Conservation (phyloP, 2,113 vertebrate genomes). For the Toxotes jaculatrix region DNA sequence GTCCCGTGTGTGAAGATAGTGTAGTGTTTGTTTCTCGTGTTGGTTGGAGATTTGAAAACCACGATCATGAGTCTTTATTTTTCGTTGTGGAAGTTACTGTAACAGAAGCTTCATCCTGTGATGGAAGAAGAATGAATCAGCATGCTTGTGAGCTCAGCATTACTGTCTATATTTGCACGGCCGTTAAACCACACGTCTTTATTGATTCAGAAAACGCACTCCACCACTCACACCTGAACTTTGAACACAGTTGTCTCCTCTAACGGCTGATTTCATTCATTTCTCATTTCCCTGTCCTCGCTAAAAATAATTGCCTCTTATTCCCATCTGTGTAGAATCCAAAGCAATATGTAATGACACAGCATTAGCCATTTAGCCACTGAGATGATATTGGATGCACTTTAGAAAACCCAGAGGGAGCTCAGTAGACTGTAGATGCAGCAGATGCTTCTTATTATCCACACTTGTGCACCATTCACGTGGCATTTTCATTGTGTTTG, state of each 20-base stretch:
- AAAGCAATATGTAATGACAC: constrained; percentile 18
- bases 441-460: constrained; percentile 49
- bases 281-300: neutral
- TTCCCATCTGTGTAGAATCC: constrained; percentile 15
- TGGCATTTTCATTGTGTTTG: constrained; percentile 37
- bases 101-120: neutral
- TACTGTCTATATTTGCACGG: neutral
- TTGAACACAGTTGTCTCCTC: neutral
- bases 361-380: constrained; percentile 18
- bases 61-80: neutral
- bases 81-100: neutral
- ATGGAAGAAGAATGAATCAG: constrained; percentile 34
- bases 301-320: constrained; percentile 18
- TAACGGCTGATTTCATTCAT: neutral
- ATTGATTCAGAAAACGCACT: constrained; percentile 23
- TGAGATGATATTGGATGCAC: constrained; percentile 14
- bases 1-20: neutral
- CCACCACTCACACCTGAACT: constrained; percentile 38
- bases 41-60: neutral
- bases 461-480: constrained; percentile 32
- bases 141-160: constrained; percentile 5
- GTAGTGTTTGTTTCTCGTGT: neutral
- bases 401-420: constrained; percentile 43
- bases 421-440: constrained; percentile 1
- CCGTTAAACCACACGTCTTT: neutral